phyloP scores from a whole-genome alignment of 2,113 vertebrate genomes.

The Otocyon megalotis region DNA sequence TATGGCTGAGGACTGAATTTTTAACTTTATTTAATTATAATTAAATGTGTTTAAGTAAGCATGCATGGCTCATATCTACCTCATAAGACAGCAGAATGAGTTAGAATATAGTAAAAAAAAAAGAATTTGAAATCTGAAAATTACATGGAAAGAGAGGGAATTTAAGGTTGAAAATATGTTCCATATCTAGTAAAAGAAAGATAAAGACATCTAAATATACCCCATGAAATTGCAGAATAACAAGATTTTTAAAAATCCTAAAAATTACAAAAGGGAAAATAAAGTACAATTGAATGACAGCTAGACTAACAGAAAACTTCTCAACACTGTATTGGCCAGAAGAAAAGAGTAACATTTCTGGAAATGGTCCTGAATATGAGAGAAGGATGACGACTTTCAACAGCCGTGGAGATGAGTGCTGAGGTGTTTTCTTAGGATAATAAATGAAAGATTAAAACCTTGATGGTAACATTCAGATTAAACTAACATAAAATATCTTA shows the following conservation, averaged over 20 bases:
- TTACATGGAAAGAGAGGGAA: background rate
- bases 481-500: background rate
- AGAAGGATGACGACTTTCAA: background rate
- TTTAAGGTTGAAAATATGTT: slow-evolving; percentile 12
- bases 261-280: background rate
- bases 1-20: background rate
- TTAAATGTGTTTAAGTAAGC: background rate
- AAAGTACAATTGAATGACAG: background rate
- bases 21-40: slow-evolving; percentile 10
- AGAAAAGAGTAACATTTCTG: background rate
- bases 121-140: background rate
- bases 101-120: background rate
- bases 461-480: background rate
- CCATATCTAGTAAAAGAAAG: slow-evolving; percentile 2
- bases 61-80: background rate
- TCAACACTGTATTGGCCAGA: background rate
- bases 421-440: slow-evolving; percentile 4
- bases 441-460: background rate
- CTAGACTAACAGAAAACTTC: background rate
- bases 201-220: background rate
- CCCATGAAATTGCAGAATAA: background rate
- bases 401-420: background rate
- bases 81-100: background rate
- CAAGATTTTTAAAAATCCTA: background rate
- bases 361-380: background rate